Base-by-base conservation (phyloP, 2,797 vertebrate species). In the Apogon hyalosoma region DNA sequence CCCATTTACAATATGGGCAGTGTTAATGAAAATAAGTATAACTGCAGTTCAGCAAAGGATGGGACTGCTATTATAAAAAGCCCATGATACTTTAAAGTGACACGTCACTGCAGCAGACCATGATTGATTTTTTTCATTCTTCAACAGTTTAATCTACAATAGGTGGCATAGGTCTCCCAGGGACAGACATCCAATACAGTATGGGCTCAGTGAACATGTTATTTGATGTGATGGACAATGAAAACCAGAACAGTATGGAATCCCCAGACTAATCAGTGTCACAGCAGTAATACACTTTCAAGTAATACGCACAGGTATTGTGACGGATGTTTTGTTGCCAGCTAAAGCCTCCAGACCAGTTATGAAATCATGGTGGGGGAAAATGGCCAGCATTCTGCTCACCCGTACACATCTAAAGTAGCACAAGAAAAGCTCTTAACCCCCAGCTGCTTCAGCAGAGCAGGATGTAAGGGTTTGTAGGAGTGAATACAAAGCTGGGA, bases 1-100 rank as follows among this genome's bases (percentile, higher is more conserved):
- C 73, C 77, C 73, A 79, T 85, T 84, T 73, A 46, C 40, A 69
- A 43, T 73, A 69, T 65, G 52, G 63, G 54, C 58, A 4, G 18
- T 31, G 76, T 62, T 61, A 72, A 78, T 84, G 67, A 73, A 77
- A 61, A 24, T 57, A 19, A 72, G 52, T 80, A 62, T 43, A 58
- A 48, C 42, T 68, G 43, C 41, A 54, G 21, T 48, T 72, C 61
- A 7, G 46, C 41, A 48, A 12, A n/a, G 60, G n/a, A 57, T 12
- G 28, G 31, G 63, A 3, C 69, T 5, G 13, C 21, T 21, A 1
- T 75, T 62, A 69, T 24, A 51, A 80, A 77, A 24, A 55, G 54
- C 12, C 55, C 21, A 14, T 18, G 11, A 67, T 28, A 38, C 70
- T 54, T 65, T 41, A 10, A 21, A 62, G 15, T 33, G 56, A 66